Evolutionary conservation across 2,113 vertebrate species (phyloP), one percentile per base, ranked within the genome.

Genomic region (Stictonetta naevosa): DNA sequence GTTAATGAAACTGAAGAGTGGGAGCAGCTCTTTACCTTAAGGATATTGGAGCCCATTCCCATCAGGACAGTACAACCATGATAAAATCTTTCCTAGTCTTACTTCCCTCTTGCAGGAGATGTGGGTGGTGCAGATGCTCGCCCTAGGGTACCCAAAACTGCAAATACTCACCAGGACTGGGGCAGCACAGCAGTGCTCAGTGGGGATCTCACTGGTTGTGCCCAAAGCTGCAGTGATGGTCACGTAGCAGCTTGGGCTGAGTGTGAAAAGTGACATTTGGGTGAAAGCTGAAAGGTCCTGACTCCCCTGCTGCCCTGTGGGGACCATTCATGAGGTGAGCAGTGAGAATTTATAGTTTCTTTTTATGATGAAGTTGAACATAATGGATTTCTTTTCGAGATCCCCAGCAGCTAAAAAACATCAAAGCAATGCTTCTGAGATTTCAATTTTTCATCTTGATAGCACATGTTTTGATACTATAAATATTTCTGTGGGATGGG

Each of bases 401-500:
- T 81, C 25, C 19, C 48, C 42, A 63, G 13, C 64, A 94, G 83
- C 88, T 81, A 88, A 66, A 59, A 92, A 92, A 62, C 33, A 93
- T 84, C 64, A 78, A 84, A 88, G 46, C 40, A 33, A 13, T 62
- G 46, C 50, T 88, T 46, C 64, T 64, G 71, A 82, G 58, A 86
- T 95, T 91, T 84, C 42, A 26, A 22, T 91, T 91, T 72, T 91
- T 95, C 86, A 78, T 84, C 73, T 84, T 79, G 86, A 93, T 89
- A 88, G 84, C 28, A 62, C 72, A 42, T 69, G 50, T 82, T 90
- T 91, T 53, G 48, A 94, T 79, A 76, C 53, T 76, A 85, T 68
- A 95, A 95, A 95, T 94, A 89, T 87, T 95, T 91, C 44, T n/a
- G 62, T 86, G 69, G 74, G 77, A 85, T 26, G 86, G 88, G 58